These are phyloP conservation scores for Gasteruption jaculator DNA, from an alignment of 2,888 invertebrate species.

Conservation along the genomic window DNA sequence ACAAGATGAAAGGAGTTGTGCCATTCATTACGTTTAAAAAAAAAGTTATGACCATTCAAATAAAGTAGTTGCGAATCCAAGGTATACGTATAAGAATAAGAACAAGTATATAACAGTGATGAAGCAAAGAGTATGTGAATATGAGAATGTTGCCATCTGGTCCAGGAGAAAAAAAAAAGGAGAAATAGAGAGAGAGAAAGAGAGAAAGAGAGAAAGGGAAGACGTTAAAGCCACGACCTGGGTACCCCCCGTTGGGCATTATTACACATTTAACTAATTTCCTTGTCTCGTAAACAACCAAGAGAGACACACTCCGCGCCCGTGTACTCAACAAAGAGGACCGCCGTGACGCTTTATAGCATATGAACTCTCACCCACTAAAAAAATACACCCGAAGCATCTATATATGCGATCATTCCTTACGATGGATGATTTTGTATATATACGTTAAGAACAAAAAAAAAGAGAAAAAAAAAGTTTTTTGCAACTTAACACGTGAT, in stretches of 20 bases:
- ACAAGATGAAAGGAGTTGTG: too few relatives aligned
- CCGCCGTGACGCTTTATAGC: slow-evolving; percentile 21
- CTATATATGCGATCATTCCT: too few relatives aligned
- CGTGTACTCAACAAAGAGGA: slow-evolving; percentile 25
- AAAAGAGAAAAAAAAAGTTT: too few relatives aligned
- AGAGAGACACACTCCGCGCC: slow-evolving; percentile 28
- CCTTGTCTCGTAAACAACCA: slow-evolving; percentile 43
- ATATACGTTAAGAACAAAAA: too few relatives aligned
- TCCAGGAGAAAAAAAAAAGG: slow-evolving; percentile 1
- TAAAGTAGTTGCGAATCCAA: too few relatives aligned
- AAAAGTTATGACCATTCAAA: too few relatives aligned
- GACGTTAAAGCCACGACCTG: slow-evolving; percentile 23
- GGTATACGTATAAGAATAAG: too few relatives aligned
- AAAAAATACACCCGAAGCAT: too few relatives aligned
- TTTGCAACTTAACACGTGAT: slow-evolving; percentile 12
- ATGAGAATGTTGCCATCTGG: slow-evolving; percentile 9
- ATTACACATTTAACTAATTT: slow-evolving; percentile 48
- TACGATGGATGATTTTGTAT: too few relatives aligned
- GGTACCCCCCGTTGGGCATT: slow-evolving; percentile 35
- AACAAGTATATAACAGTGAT: too few relatives aligned
- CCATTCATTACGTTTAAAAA: too few relatives aligned
- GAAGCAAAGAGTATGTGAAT: too few relatives aligned
- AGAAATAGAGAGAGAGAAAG: slow-evolving; percentile 4
- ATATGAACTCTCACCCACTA: slow-evolving; percentile 26
- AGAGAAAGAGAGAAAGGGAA: slow-evolving; percentile 14